Evolutionary conservation across 2,113 vertebrate species (phyloP), one percentile per base, ranked within the genome.

Genomic region (Formicarius rufipectus): DNA sequence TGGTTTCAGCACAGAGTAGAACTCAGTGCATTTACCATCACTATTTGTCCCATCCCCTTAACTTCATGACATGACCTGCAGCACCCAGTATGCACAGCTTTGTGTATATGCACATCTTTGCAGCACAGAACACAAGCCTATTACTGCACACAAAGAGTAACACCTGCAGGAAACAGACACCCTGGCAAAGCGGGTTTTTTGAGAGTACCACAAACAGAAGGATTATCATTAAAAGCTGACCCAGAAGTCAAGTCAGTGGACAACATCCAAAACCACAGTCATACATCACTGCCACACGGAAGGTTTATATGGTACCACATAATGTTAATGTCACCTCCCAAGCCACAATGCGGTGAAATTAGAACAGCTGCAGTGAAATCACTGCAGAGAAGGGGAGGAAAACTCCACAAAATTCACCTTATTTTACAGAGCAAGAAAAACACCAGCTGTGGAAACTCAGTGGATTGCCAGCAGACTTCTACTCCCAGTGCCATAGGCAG

Each of bases 21-120:
- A 50, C 5, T 10, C 56, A 49, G 11, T 17, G 47, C 8, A n/a
- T 28, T 72, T 76, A 17, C 14, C 50, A 60, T 24, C 33, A 63
- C 12, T 4, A 13, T 16, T 11, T 45, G 20, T 37, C 17, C 31
- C 40, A 45, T 15, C 16, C 56, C 64, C 72, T 75, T 25, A 49
- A n/a, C 16, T 30, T 23, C 4, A 28, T 12, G 47, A 40, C 30
- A 62, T 20, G 17, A 40, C 67, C 44, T 37, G 7, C 42, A 68
- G 15, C 30, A 55, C 39, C 37, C 2, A 1, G 12, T 1, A 17
- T 0, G 13, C 13, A 28, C 14, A n/a, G 33, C 30, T 87, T 30
- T 1, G 7, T 14, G 2, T 6, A 4, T 2, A 14, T 0, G 5
- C 7, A 64, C 33, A 55, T 2, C 30, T 30, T 3, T 2, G 24